These are phyloP conservation scores for Scolopax bukidnonensis DNA, from an alignment of 2,797 vertebrate genomes.

Conservation along the genomic window DNA sequence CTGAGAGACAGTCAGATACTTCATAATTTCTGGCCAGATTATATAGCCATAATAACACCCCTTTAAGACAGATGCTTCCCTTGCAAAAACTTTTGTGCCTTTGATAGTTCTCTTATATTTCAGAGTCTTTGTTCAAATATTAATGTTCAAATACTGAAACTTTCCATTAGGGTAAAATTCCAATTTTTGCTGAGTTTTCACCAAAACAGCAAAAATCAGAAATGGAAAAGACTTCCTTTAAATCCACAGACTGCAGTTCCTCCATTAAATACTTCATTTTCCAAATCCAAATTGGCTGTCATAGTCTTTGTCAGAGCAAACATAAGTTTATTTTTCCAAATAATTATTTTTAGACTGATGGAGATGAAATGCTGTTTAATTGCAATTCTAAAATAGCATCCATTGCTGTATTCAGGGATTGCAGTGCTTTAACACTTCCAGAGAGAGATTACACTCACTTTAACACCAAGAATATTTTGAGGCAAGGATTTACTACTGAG, in stretches of 20 bases:
- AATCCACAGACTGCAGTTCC: background rate
- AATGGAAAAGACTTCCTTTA: background rate
- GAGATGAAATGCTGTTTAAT: background rate
- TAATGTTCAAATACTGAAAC: background rate
- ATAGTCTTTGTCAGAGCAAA: background rate
- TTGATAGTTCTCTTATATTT: background rate
- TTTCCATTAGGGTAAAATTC: background rate
- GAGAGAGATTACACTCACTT: background rate
- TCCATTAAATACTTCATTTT: background rate
- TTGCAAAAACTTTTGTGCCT: background rate
- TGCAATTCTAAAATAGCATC: background rate
- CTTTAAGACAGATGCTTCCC: background rate
- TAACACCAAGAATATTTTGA: background rate
- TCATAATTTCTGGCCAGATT: background rate
- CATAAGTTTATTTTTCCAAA: background rate
- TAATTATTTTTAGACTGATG: background rate
- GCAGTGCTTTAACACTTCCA: background rate
- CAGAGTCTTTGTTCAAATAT: background rate
- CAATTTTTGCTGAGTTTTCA: background rate
- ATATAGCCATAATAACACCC: background rate
- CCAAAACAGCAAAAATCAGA: background rate
- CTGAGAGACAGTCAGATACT: background rate
- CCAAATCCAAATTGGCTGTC: background rate
- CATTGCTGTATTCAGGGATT: background rate
- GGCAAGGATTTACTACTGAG: background rate